Evolutionary conservation across 1,140 invertebrate genomes (phyloP).

Genomic region (Papilio helenus): DNA sequence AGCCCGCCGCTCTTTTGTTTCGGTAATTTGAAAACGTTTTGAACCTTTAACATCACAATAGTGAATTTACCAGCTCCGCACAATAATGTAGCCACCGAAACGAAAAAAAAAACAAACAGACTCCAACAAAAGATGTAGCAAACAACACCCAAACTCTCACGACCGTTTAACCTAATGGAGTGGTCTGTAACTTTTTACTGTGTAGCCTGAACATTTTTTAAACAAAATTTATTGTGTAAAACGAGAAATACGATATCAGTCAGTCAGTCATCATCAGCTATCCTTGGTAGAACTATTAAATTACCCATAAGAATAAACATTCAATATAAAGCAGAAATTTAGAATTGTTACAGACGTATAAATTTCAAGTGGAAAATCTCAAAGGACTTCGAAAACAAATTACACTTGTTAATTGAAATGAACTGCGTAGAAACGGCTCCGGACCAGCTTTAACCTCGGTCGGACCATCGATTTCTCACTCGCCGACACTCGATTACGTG

Average conservation of each 20-base stretch:
- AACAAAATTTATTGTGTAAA: neutral
- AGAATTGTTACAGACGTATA: conserved; percentile 21
- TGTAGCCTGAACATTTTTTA: neutral
- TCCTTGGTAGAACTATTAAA: neutral
- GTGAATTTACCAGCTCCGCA: conserved; percentile 6
- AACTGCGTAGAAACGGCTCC: conserved; percentile 32
- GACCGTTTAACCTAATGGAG: conserved; percentile 10
- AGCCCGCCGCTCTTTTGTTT: conserved; percentile 24
- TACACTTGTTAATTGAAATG: conserved; percentile 35
- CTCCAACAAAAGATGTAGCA: conserved; percentile 14
- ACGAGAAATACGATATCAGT: neutral
- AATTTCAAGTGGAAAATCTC: conserved; percentile 31
- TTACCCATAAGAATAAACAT: neutral
- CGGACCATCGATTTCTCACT: conserved; percentile 34
- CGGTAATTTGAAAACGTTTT: conserved; percentile 30
- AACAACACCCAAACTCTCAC: conserved; percentile 19
- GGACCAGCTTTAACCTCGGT: conserved; percentile 23
- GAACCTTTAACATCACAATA: conserved; percentile 27
- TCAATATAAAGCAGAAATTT: neutral
- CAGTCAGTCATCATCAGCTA: no score
- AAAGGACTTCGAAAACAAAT: conserved; percentile 35
- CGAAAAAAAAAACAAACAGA: conserved; percentile 16
- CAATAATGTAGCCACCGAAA: neutral
- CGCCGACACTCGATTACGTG: conserved; percentile 31
- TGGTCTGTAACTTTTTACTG: conserved; percentile 19